Conservation (phyloP, 2,797 vertebrate genomes). For the Potorous gilbertii region DNA sequence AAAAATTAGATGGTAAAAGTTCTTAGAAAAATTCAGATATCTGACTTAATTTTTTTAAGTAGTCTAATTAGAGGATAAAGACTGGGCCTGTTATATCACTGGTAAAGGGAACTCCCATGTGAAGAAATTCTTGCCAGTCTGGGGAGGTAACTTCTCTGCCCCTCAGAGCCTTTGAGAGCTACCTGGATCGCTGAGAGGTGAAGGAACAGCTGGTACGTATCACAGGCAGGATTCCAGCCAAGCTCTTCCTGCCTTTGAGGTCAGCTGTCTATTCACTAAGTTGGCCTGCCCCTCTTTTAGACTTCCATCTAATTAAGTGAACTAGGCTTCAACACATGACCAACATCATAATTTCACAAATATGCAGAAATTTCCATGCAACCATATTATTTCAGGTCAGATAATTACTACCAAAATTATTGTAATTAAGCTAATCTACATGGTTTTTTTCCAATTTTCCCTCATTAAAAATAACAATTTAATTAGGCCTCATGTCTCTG, state of each 20-base stretch:
- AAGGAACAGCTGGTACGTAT: neutral
- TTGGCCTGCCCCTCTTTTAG: neutral
- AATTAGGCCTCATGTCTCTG: neutral
- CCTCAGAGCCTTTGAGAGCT: neutral
- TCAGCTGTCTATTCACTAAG: neutral
- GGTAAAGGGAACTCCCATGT: neutral
- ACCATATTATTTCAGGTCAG: neutral
- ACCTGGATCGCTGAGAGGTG: neutral
- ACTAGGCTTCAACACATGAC: neutral
- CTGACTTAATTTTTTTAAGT: neutral
- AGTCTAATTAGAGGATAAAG: neutral
- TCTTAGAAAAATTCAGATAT: neutral
- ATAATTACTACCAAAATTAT: neutral
- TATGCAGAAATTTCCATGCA: neutral
- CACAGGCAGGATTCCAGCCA: neutral
- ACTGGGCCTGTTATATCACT: neutral
- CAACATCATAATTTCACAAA: neutral
- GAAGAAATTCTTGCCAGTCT: neutral
- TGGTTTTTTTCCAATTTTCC: neutral
- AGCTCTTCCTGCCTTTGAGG: neutral
- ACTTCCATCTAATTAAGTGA: neutral
- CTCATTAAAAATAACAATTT: neutral
- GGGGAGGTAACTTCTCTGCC: neutral
- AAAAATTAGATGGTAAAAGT: neutral
- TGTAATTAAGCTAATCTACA: neutral